Conservation (phyloP, 2,113 vertebrate genomes). For the Sula dactylatra region DNA sequence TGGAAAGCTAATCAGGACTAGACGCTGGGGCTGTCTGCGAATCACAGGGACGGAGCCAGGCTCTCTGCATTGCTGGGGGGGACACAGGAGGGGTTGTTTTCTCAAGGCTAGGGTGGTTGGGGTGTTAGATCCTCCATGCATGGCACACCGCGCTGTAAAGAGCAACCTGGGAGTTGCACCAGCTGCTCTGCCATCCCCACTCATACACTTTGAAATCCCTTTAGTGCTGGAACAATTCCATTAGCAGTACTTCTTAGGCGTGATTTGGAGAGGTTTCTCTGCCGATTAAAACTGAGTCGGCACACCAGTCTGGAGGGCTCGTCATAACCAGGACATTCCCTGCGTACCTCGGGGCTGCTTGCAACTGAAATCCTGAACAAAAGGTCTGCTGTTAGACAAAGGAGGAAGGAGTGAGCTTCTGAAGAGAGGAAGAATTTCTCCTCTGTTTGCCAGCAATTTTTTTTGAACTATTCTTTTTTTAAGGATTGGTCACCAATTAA, state of each 20-base stretch:
- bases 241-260: conserved; percentile 14
- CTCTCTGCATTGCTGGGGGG: background rate
- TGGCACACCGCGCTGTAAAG: background rate
- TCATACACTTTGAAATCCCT: conserved; percentile 40
- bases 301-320: background rate
- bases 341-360: background rate
- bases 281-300: background rate
- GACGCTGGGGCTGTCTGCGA: background rate
- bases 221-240: conserved; percentile 58
- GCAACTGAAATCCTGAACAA: conserved; percentile 40
- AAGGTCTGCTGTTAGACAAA: conserved; percentile 56
- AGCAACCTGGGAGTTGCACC: background rate
- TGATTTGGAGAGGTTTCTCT: background rate
- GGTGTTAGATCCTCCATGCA: background rate
- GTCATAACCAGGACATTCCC: background rate
- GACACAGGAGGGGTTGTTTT: background rate
- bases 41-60: background rate
- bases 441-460: background rate
- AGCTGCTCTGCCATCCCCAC: background rate
- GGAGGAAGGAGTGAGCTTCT: background rate
- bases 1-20: background rate
- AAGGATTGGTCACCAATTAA: conserved; percentile 7
- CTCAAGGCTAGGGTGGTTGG: background rate
- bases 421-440: background rate
- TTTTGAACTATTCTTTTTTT: background rate